Conservation (phyloP, 2,888 invertebrate species). For the Sympetrum striolatum region DNA sequence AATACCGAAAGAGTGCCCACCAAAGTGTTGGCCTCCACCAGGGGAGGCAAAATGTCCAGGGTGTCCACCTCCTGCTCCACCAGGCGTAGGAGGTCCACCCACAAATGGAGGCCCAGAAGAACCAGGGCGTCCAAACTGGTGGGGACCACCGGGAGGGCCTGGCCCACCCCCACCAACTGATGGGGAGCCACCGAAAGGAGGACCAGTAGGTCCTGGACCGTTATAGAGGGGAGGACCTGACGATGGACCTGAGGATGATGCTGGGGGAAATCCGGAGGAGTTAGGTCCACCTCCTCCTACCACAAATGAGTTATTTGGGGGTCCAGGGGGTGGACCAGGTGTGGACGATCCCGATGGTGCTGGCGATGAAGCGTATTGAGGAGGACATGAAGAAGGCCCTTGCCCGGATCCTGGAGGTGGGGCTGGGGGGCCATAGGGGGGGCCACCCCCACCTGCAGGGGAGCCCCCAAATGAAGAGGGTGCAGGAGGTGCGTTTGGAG, state of each 20-base stretch:
- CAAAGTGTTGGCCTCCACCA: conserved; percentile 64
- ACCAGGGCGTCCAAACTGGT: conserved; percentile 69
- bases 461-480: conserved; percentile 39
- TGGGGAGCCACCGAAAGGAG: conserved; percentile 44
- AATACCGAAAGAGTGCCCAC: conserved; percentile 69
- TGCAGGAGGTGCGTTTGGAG: conserved; percentile 29
- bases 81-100: conserved; percentile 59
- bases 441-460: conserved; percentile 76
- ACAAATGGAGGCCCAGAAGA: conserved; percentile 56
- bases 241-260: conserved; percentile 57
- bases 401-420: conserved; percentile 70
- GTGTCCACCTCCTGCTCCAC: conserved; percentile 65
- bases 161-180: conserved; percentile 41
- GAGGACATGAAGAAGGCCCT: conserved; percentile 64
- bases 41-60: conserved; percentile 69
- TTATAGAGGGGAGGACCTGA: conserved; percentile 68
- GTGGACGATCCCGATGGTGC: conserved; percentile 83
- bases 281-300: conserved; percentile 54
- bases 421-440: conserved; percentile 73
- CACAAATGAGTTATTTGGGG: conserved; percentile 61
- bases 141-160: conserved; percentile 53
- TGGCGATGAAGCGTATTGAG: conserved; percentile 86
- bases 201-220: conserved; percentile 64
- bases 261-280: conserved; percentile 59
- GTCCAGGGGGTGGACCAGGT: conserved; percentile 71